These are phyloP conservation scores for Oophaga sylvatica DNA, from an alignment of 2,797 vertebrate genomes.

Conservation along the genomic window DNA sequence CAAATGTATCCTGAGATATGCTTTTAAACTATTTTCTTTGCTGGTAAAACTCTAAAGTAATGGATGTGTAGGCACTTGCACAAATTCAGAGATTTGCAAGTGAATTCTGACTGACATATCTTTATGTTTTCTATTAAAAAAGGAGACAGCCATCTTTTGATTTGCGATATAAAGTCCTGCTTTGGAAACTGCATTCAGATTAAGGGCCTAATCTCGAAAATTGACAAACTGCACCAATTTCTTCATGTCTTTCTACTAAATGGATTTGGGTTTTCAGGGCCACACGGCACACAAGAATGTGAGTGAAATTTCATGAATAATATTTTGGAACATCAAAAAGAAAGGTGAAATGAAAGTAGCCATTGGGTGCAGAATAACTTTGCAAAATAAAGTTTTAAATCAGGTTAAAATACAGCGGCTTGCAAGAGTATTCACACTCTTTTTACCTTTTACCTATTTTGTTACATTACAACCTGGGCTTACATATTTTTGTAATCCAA, in stretches of 20 bases:
- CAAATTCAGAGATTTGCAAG: slow-evolving; percentile 41
- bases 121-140: slow-evolving; percentile 51
- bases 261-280: slow-evolving; percentile 12
- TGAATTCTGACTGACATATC: slow-evolving; percentile 48
- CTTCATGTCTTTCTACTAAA: slow-evolving; percentile 13
- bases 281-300: slow-evolving; percentile 9
- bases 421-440: too few relatives aligned
- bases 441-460: too few relatives aligned
- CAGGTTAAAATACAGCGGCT: too few relatives aligned
- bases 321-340: not conserved
- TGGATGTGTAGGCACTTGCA: slow-evolving; percentile 45
- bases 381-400: not conserved
- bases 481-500: too few relatives aligned
- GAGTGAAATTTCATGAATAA: slow-evolving; percentile 36
- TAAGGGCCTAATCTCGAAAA: slow-evolving; percentile 39
- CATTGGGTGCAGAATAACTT: not conserved
- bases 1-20: slow-evolving; percentile 32
- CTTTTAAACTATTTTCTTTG: slow-evolving; percentile 46
- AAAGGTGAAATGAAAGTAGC: not conserved
- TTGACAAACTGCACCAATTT: slow-evolving; percentile 48
- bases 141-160: slow-evolving; percentile 35
- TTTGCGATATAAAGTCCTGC: slow-evolving; percentile 43
- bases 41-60: slow-evolving; percentile 33
- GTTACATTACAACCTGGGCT: too few relatives aligned
- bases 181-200: slow-evolving; percentile 43